Conservation (phyloP, 2,113 vertebrate genomes). For the Dromaius novaehollandiae region DNA sequence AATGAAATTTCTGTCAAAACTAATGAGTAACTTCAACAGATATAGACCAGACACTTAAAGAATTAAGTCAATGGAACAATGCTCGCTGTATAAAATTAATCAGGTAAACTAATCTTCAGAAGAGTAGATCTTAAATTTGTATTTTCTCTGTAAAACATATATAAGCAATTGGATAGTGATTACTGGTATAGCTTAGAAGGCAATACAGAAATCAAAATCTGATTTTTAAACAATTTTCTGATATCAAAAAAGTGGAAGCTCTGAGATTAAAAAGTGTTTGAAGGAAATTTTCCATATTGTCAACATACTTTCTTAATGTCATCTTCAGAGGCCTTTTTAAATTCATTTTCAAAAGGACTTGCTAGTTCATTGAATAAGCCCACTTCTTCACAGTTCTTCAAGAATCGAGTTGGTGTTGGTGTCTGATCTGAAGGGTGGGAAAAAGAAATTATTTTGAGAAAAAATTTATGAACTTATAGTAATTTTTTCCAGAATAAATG, state of each 20-base stretch:
- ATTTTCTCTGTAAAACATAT: neutral
- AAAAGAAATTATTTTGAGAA: constrained; percentile 7
- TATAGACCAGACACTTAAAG: neutral
- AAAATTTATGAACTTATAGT: neutral
- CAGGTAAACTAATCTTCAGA: neutral
- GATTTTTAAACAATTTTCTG: neutral
- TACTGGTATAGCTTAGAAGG: neutral
- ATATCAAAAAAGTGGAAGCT: neutral
- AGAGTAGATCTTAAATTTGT: neutral
- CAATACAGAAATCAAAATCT: neutral
- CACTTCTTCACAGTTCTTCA: constrained; percentile 99
- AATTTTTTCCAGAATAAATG: neutral
- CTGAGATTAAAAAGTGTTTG: neutral
- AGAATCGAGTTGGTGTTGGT: constrained; percentile 95
- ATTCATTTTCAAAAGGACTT: constrained; percentile 98
- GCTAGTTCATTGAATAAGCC: constrained; percentile 97
- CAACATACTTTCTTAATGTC: constrained; percentile 95
- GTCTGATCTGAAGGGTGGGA: constrained; percentile 90
- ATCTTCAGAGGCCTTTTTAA: constrained; percentile 97
- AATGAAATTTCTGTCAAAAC: neutral
- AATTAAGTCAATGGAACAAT: neutral
- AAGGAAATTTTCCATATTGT: neutral
- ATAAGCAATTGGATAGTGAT: neutral
- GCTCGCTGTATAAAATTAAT: neutral
- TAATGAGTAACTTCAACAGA: neutral